These are phyloP conservation scores for Chrosomus eos DNA, from an alignment of 2,797 vertebrate species.

Conservation along the genomic window DNA sequence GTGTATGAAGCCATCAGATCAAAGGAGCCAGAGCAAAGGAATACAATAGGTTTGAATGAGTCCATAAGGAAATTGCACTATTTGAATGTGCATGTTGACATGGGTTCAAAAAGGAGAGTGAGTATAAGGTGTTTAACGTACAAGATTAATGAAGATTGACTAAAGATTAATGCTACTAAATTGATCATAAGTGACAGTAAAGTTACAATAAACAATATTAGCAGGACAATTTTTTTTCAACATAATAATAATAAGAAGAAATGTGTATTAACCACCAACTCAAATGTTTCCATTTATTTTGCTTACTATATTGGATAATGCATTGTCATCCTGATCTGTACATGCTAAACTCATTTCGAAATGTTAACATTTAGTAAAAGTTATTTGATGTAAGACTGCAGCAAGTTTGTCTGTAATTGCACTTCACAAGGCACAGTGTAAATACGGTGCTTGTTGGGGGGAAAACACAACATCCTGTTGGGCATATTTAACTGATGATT, in stretches of 20 bases:
- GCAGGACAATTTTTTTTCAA: too few relatives aligned
- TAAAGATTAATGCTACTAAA: not conserved
- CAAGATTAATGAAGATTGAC: not conserved
- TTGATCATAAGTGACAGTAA: too few relatives aligned
- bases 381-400: not conserved
- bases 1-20: not conserved
- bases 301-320: not conserved
- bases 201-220: too few relatives aligned
- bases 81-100: not conserved
- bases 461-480: slow-evolving; percentile 12
- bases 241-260: too few relatives aligned
- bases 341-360: not conserved
- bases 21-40: not conserved
- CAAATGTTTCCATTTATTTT: not conserved
- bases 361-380: not conserved
- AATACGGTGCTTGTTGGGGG: not conserved
- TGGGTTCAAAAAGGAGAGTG: not conserved
- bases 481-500: slow-evolving; percentile 32
- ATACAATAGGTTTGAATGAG: not conserved
- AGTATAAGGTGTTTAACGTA: not conserved
- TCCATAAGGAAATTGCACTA: not conserved
- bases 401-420: slow-evolving; percentile 14
- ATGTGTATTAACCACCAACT: not conserved
- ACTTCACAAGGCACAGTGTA: slow-evolving; percentile 1
- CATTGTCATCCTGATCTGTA: not conserved